A percentile compares a stretch with the other conserved stretches of the same genome.
Evolutionary conservation across 2,888 invertebrate genomes (phyloP).

Genomic region (Metellina segmentata): DNA sequence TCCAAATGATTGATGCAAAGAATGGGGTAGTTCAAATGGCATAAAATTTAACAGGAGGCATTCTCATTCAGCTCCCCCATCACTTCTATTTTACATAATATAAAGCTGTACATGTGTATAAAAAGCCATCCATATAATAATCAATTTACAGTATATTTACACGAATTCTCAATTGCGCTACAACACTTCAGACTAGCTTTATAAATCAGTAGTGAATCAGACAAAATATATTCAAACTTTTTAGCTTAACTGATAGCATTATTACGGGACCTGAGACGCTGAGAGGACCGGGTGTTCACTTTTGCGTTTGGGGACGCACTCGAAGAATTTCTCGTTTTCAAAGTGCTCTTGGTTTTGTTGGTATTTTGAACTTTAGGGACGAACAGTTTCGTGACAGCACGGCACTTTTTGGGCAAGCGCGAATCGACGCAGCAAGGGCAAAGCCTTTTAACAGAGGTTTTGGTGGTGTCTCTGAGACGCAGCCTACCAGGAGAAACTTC

Average conservation of each 20-base stretch:
- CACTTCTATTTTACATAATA: conserved; percentile 53
- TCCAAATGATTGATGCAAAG: neutral
- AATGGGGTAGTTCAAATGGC: neutral
- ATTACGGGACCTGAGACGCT: conserved; percentile 71
- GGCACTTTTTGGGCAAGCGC: conserved; percentile 64
- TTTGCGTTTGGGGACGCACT: conserved; percentile 37
- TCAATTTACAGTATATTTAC: conserved; percentile 70
- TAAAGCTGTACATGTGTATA: conserved; percentile 74
- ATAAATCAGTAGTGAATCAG: conserved; percentile 39
- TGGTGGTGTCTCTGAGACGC: conserved; percentile 66
- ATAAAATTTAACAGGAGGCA: conserved; percentile 2
- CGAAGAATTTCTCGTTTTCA: conserved; percentile 46
- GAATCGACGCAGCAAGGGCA: conserved; percentile 73
- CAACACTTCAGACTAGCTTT: conserved; percentile 66
- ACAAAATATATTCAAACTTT: conserved; percentile 61
- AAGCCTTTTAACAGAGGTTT: conserved; percentile 66
- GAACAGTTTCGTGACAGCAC: conserved; percentile 49
- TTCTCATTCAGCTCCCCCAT: neutral
- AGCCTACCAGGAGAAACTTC: conserved; percentile 51
- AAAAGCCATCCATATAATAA: conserved; percentile 54
- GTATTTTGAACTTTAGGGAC: conserved; percentile 24
- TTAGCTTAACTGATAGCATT: conserved; percentile 63
- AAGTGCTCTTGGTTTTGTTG: conserved; percentile 50
- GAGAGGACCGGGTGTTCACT: conserved; percentile 72
- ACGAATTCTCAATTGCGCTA: conserved; percentile 40